Evolutionary conservation across 1,140 invertebrate genomes (phyloP).

Genomic region (Vanessa atalanta): DNA sequence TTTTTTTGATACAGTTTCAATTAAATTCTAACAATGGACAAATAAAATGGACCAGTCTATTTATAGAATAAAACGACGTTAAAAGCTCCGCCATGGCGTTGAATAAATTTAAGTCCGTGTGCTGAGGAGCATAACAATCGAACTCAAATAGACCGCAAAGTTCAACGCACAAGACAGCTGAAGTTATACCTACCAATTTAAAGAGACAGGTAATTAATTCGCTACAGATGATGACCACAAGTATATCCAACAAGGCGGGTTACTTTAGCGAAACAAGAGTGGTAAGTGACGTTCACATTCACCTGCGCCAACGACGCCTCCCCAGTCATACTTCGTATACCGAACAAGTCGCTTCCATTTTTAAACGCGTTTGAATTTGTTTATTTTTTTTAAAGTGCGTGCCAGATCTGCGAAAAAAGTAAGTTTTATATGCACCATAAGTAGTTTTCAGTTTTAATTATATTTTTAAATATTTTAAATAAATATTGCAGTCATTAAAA

Average conservation of each 20-base stretch:
- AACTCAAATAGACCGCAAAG: constrained; percentile 65
- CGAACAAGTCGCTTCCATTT: constrained; percentile 53
- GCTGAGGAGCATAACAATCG: constrained; percentile 53
- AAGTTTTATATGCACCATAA: constrained; percentile 44
- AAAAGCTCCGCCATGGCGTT: constrained; percentile 18
- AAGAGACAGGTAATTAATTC: constrained; percentile 43
- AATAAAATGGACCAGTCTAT: constrained; percentile 35
- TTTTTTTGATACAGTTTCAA: background rate
- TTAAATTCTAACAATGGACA: constrained; percentile 25
- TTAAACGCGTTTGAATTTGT: constrained; percentile 42
- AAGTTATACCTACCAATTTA: constrained; percentile 53
- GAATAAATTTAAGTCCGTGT: constrained; percentile 59
- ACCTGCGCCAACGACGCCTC: constrained; percentile 65
- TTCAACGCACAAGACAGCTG: constrained; percentile 60
- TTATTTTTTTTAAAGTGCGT: constrained; percentile 54
- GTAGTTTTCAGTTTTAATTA: constrained; percentile 24
- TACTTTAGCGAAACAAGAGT: constrained; percentile 61
- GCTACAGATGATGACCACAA: constrained; percentile 37
- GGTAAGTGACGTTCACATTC: constrained; percentile 71
- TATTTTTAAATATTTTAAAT: background rate
- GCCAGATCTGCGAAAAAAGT: constrained; percentile 54
- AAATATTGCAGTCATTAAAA: background rate
- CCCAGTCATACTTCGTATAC: constrained; percentile 62
- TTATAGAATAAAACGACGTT: constrained; percentile 33
- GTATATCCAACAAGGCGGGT: constrained; percentile 45